These are phyloP conservation scores for Gisinianus flammeolus DNA, from an alignment of 2,888 invertebrate genomes.

Conservation along the genomic window DNA sequence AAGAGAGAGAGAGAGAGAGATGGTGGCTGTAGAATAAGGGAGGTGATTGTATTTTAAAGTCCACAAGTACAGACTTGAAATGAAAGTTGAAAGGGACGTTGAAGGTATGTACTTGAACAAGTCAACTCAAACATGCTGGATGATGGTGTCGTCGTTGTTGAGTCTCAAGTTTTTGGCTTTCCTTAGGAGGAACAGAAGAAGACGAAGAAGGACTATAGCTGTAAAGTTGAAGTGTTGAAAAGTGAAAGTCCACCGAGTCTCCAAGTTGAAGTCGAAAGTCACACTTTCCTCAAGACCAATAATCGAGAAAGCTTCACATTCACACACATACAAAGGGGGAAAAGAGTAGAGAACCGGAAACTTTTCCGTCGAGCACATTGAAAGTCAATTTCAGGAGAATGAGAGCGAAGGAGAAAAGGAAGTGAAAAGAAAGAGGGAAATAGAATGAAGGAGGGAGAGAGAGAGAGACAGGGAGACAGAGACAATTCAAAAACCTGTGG, in stretches of 20 bases:
- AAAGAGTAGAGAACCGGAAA: neutral
- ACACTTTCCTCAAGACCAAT: neutral
- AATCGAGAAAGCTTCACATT: neutral
- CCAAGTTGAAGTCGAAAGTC: neutral
- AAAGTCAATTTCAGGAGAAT: slow-evolving; percentile 12
- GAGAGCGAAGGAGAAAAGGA: neutral
- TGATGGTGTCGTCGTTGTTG: too few species aligned
- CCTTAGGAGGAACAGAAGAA: too few species aligned
- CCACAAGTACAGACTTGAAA: neutral
- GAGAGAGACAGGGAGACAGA: too few species aligned
- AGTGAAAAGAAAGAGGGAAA: neutral
- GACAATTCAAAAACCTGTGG: slow-evolving; percentile 3
- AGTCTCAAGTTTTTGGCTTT: too few species aligned
- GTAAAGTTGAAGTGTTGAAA: neutral
- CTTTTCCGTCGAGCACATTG: slow-evolving; percentile 13
- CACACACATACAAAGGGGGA: neutral
- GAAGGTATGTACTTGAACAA: slow-evolving; percentile 9
- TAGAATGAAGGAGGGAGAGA: neutral
- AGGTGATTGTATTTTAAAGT: slow-evolving; percentile 20
- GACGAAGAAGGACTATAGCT: neutral
- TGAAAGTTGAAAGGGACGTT: neutral
- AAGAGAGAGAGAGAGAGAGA: neutral
- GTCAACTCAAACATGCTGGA: neutral
- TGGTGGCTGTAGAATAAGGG: neutral
- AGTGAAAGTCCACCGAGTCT: neutral